Evolutionary conservation across 1,140 invertebrate genomes (phyloP).

Genomic region (Drosophila albomicans): DNA sequence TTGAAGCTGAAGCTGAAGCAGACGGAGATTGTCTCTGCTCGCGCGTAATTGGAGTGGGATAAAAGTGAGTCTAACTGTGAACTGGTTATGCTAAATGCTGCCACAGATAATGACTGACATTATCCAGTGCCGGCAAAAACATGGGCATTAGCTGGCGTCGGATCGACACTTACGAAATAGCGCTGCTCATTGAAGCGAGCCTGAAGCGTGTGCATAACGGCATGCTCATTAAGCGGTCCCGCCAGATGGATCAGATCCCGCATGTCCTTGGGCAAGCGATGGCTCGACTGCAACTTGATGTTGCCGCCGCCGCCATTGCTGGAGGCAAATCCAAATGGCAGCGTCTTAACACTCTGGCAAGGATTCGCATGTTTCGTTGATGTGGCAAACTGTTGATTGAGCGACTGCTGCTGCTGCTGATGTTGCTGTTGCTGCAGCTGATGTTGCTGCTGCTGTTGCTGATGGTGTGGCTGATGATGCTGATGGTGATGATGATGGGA

Average conservation of each 20-base stretch:
- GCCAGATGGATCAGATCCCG: slow-evolving; percentile 96
- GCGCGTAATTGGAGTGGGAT: slow-evolving; percentile 1
- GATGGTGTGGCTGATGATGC: slow-evolving; percentile 28
- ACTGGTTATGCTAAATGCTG: slow-evolving; percentile 21
- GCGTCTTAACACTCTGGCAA: slow-evolving; percentile 74
- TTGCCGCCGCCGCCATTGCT: background rate
- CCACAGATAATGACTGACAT: background rate
- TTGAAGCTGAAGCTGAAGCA: background rate
- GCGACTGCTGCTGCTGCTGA: slow-evolving; percentile 23
- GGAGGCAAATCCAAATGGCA: slow-evolving; percentile 69
- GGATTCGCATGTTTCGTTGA: slow-evolving; percentile 69
- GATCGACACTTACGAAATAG: slow-evolving; percentile 92
- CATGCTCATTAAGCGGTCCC: slow-evolving; percentile 96
- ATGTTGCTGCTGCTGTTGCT: slow-evolving; percentile 26
- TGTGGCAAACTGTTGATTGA: slow-evolving; percentile 52
- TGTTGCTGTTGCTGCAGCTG: slow-evolving; percentile 12
- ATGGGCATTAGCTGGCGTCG: background rate
- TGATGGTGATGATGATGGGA: slow-evolving; percentile 2
- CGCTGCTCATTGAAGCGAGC: slow-evolving; percentile 93
- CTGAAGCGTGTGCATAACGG: slow-evolving; percentile 95
- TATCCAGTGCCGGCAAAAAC: background rate
- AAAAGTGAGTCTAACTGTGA: slow-evolving; percentile 44
- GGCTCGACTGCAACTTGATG: slow-evolving; percentile 35
- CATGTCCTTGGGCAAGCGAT: slow-evolving; percentile 85
- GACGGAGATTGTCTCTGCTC: slow-evolving; percentile 1